Evolutionary conservation across 2,113 vertebrate species (phyloP), one percentile per base, ranked within the genome.

Genomic region (Noturus placidus): DNA sequence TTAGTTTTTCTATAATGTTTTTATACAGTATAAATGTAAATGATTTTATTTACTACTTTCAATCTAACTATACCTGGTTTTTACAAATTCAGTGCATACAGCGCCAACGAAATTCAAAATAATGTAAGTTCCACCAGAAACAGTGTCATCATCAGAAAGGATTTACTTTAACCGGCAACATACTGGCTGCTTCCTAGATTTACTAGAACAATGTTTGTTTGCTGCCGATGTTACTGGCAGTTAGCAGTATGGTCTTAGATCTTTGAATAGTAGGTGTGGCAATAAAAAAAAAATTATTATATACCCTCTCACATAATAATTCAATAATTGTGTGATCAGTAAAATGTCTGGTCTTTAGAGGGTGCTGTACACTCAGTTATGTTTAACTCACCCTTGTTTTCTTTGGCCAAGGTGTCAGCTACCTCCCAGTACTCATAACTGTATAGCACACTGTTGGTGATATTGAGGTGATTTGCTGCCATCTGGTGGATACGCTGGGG

Each of bases 341-440:
- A 77, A 56, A 52, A 54, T 54, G 14, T 52, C 46, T 52, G 17
- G 74, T 17, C 46, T 78, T 15, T 54, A 78, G 54, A 81, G 30
- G 8, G 17, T 35, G 30, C 56, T 82, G 79, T 82, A 15, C 10
- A 67, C 27, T 83, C n/a, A 70, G 9, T 33, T 33, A 50, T 54
- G 22, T n/a, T 65, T 77, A 17, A 63, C 86, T 88, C 87, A 99
- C 98, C 98, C 96, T 96, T 96, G 91, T 98, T 99, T 63, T 99
- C 98, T 95, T 97, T 98, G 92, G 97, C 95, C 50, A 99, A 95
- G 93, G 96, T 98, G 94, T 99, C 98, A 5, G 98, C 98, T 94
- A 99, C 96, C 94, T 99, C 98, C 98, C 98, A 99, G 94, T 99
- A 99, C 93, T 99, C 97, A 2, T 99, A 99, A 93, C 98, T 99